Evolutionary conservation across 2,888 invertebrate species (phyloP).

Genomic region (Drosophila mimetica): DNA sequence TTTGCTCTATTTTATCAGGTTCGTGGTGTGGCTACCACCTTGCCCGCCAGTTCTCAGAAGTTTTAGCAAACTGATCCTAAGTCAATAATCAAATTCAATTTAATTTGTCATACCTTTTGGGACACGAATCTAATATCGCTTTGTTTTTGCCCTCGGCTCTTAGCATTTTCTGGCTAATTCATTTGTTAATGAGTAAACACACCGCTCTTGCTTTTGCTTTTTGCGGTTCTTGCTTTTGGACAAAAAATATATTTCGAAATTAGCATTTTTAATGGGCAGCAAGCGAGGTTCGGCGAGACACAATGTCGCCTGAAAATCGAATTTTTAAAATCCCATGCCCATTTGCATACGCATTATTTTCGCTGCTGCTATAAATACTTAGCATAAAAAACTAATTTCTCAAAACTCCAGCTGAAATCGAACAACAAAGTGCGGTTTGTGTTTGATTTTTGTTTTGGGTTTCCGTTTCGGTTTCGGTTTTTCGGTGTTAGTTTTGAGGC

Average conservation of each 20-base stretch:
- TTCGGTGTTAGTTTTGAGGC: conserved; percentile 3
- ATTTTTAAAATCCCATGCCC: conserved; percentile 11
- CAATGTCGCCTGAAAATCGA: conserved; percentile 64
- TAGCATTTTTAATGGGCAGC: conserved; percentile 74
- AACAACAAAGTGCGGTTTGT: conserved; percentile 1
- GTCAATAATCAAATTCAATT: conserved; percentile 3
- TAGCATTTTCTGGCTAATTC: conserved; percentile 62
- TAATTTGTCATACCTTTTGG: background rate
- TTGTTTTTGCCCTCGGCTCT: conserved; percentile 12
- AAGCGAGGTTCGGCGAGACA: conserved; percentile 62
- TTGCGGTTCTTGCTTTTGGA: conserved; percentile 29
- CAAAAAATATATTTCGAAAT: conserved; percentile 57
- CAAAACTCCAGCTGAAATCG: conserved; percentile 32
- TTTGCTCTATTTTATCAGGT: background rate
- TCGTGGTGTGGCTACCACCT: background rate
- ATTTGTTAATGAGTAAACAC: conserved; percentile 67
- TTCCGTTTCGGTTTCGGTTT: conserved; percentile 23
- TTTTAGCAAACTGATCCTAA: conserved; percentile 4
- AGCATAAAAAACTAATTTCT: conserved; percentile 73
- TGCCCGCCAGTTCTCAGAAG: background rate
- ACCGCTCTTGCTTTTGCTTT: conserved; percentile 24
- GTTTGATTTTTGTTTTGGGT: conserved; percentile 20
- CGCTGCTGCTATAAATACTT: conserved; percentile 40
- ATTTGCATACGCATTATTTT: conserved; percentile 43
- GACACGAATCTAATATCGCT: too few relatives aligned